A percentile compares a stretch with the other conserved stretches of the same genome.
These are phyloP conservation scores for Fukomys damarensis DNA, from an alignment of 2,113 vertebrate species.

Conservation along the genomic window DNA sequence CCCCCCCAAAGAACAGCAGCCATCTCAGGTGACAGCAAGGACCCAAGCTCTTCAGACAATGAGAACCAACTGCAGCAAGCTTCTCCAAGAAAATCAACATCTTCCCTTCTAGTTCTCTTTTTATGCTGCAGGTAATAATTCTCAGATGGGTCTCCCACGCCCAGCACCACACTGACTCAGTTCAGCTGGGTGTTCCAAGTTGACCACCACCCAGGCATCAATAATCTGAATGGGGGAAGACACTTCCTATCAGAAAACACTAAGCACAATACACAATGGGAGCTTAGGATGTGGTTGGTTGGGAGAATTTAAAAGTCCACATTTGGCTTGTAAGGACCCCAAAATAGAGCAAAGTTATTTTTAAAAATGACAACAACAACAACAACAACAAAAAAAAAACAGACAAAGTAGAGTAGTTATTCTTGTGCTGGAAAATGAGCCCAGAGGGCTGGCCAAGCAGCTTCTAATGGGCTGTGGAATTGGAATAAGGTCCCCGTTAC, in stretches of 20 bases:
- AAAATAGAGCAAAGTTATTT: neutral
- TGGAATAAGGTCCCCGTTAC: neutral
- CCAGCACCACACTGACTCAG: no score
- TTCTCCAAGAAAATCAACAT: no score
- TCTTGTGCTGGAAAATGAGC: accelerated
- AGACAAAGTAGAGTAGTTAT: neutral
- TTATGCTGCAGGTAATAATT: no score
- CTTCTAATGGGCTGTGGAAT: neutral
- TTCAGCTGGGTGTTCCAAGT: no score
- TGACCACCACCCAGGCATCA: neutral
- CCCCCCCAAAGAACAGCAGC: no score
- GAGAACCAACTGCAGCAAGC: no score
- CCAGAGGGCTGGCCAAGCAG: neutral
- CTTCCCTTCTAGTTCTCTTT: no score
- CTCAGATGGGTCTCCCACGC: no score
- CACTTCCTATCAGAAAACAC: neutral
- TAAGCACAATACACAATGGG: neutral
- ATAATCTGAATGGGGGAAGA: neutral
- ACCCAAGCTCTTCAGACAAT: no score
- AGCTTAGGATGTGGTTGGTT: neutral
- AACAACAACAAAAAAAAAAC: neutral
- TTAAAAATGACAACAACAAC: no score
- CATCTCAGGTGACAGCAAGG: no score
- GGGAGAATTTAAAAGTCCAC: neutral
- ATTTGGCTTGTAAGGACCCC: neutral